Conservation (phyloP, 2,113 vertebrate genomes). For the Xiphias gladius region DNA sequence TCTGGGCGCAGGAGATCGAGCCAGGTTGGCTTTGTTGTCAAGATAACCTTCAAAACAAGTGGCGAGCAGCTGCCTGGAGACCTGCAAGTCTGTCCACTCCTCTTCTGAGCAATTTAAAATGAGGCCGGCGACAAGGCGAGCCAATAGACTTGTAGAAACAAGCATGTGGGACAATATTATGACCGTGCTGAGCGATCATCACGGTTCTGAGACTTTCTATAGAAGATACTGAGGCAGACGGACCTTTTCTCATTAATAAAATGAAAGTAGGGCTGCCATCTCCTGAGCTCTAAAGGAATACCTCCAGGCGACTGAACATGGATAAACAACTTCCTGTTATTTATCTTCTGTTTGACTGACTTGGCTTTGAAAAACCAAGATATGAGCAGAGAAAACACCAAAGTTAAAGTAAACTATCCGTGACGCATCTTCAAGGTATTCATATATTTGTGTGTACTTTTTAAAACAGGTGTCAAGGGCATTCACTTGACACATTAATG, state of each 20-base stretch:
- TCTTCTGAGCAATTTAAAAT: conserved; percentile 3
- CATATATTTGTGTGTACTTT: neutral
- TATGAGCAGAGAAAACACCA: neutral
- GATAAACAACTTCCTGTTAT: conserved; percentile 30
- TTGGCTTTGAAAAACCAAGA: neutral
- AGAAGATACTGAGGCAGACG: neutral
- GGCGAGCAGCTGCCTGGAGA: conserved; percentile 60
- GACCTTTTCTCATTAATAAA: neutral
- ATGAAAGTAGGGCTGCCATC: neutral
- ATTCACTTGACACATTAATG: conserved; percentile 14
- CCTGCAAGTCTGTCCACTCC: conserved; percentile 1
- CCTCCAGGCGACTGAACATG: neutral
- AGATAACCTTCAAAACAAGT: conserved; percentile 70
- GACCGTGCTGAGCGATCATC: neutral
- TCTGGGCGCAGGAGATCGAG: conserved; percentile 36
- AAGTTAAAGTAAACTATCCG: neutral
- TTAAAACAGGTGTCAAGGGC: conserved; percentile 41
- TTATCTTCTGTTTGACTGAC: neutral
- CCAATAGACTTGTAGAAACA: conserved; percentile 5
- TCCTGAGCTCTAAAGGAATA: conserved; percentile 1
- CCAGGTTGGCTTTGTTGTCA: conserved; percentile 63
- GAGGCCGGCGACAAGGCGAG: neutral
- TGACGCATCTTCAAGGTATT: neutral
- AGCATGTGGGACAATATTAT: neutral
- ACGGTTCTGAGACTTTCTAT: neutral